phyloP scores from a whole-genome alignment of 2,113 vertebrate genomes.

The Coturnix japonica region DNA sequence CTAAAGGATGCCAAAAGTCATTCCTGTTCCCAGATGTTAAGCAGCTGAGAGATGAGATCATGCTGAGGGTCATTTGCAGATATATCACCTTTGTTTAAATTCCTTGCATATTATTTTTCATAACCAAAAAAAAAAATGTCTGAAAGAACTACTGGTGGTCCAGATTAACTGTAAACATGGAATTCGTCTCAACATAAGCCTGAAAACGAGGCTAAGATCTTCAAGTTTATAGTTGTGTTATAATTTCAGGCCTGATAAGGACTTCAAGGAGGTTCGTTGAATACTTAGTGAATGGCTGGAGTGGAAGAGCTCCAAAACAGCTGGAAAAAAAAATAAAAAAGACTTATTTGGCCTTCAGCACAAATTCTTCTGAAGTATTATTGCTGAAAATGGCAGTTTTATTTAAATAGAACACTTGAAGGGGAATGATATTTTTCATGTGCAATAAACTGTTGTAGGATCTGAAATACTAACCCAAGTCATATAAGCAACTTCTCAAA shows the following conservation, averaged over 20 bases:
- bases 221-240: background rate
- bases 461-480: background rate
- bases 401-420: background rate
- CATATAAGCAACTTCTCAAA: background rate
- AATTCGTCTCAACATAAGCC: background rate
- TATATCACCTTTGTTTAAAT: conserved; percentile 56
- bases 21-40: conserved; percentile 24
- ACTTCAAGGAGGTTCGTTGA: background rate
- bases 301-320: background rate
- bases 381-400: background rate
- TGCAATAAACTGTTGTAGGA: background rate
- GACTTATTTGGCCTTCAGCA: background rate
- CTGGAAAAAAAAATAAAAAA: background rate
- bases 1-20: conserved; percentile 13
- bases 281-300: background rate
- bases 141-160: background rate
- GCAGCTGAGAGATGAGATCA: conserved; percentile 42
- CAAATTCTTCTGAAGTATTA: background rate
- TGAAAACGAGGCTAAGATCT: background rate
- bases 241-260: background rate
- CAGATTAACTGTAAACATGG: background rate
- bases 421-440: background rate
- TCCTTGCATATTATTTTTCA: conserved; percentile 30
- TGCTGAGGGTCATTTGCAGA: conserved; percentile 19
- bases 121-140: background rate